phyloP scores from a whole-genome alignment of 2,888 invertebrate species.

The Germaria angustata region DNA sequence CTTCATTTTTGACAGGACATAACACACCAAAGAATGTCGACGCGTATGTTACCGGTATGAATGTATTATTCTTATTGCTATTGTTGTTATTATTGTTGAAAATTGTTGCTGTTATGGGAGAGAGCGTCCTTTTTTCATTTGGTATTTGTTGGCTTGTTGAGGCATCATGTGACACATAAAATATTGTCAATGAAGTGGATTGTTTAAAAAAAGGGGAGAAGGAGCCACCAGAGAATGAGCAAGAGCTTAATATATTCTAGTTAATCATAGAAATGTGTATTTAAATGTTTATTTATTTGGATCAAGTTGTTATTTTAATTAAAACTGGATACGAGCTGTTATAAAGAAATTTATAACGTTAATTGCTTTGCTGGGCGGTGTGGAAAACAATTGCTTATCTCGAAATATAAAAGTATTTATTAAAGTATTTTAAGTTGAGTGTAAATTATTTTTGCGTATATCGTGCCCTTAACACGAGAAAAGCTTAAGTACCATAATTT shows the following conservation, averaged over 20 bases:
- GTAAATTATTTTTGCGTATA: too few relatives aligned
- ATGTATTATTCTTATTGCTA: neutral
- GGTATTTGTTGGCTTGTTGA: conserved; percentile 39
- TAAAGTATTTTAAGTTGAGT: too few relatives aligned
- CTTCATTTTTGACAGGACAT: conserved; percentile 78
- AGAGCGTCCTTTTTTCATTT: conserved; percentile 4
- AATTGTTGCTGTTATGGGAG: conserved; percentile 25
- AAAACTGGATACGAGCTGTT: conserved; percentile 6
- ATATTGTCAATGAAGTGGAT: conserved; percentile 49
- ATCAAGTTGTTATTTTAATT: conserved; percentile 50
- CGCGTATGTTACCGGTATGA: conserved; percentile 65
- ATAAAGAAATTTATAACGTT: conserved; percentile 24
- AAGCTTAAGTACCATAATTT: too few relatives aligned
- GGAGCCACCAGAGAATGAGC: neutral
- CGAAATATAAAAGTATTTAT: too few relatives aligned
- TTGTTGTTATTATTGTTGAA: conserved; percentile 58
- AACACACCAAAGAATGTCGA: conserved; percentile 71
- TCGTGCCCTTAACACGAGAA: too few relatives aligned
- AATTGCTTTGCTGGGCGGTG: conserved; percentile 4
- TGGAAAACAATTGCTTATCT: neutral
- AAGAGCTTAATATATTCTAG: conserved; percentile 43
- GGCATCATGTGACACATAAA: conserved; percentile 58
- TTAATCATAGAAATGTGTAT: conserved; percentile 59
- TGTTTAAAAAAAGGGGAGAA: conserved; percentile 22
- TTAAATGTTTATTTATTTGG: conserved; percentile 44